Conservation (phyloP, 92 coral and sea anemone genomes). For the Bergia puertoricense region DNA sequence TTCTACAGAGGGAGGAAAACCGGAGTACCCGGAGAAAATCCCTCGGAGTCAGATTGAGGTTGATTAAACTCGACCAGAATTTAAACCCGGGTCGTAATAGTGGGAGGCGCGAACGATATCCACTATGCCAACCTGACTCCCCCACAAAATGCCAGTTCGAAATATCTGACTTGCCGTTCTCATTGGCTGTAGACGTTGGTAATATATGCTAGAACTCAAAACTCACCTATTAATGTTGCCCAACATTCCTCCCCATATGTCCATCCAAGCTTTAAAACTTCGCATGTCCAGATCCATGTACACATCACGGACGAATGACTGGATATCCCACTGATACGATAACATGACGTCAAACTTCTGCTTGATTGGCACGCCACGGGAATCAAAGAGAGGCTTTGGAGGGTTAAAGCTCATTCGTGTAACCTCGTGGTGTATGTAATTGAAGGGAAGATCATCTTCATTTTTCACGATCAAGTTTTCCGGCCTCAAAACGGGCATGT, state of each 20-base stretch:
- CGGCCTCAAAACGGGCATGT: conserved; percentile 51
- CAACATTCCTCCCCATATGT: conserved; percentile 88
- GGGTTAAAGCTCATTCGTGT: conserved; percentile 81
- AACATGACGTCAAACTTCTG: conserved; percentile 84
- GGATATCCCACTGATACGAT: conserved; percentile 85
- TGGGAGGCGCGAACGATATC: no score
- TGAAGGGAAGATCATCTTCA: conserved; percentile 56
- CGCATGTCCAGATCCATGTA: conserved; percentile 83
- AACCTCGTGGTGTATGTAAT: conserved; percentile 73
- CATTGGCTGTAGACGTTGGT: not conserved
- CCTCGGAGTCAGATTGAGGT: no score
- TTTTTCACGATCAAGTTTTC: conserved; percentile 51
- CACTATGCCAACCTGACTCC: no score
- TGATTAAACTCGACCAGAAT: no score
- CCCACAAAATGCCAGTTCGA: not conserved
- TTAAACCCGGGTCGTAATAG: no score
- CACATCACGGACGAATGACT: conserved; percentile 73
- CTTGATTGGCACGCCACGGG: conserved; percentile 68
- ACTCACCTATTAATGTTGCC: conserved; percentile 68
- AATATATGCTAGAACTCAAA: not conserved
- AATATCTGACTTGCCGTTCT: no score
- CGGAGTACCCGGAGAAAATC: no score
- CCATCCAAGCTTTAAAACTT: conserved; percentile 84
- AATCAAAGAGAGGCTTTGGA: conserved; percentile 84
- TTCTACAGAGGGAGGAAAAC: no score